Percentiles rank a stretch among this genome's conserved stretches.
Evolutionary conservation across 1,140 invertebrate genomes (phyloP).

Genomic region (Pseudomyrmex pallidus): DNA sequence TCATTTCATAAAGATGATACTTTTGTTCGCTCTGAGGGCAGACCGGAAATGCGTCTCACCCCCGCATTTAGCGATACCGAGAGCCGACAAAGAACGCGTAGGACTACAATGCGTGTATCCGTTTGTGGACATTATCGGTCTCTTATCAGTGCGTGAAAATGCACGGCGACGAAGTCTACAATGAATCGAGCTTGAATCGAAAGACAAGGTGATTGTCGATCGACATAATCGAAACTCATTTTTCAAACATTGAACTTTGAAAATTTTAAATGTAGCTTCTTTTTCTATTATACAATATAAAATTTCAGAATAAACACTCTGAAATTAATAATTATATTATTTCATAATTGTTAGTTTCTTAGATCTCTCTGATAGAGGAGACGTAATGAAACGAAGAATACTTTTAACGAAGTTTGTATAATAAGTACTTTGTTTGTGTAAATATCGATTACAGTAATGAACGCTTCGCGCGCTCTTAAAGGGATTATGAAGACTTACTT

Average conservation of each 20-base stretch:
- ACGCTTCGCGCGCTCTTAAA: background rate
- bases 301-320: background rate
- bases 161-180: conserved; percentile 55
- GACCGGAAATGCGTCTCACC: conserved; percentile 67
- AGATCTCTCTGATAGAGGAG: background rate
- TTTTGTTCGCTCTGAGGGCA: background rate
- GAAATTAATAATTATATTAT: no score
- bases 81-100: conserved; percentile 67
- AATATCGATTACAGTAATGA: conserved; percentile 31
- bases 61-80: conserved; percentile 69
- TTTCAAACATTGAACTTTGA: background rate
- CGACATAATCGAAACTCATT: background rate
- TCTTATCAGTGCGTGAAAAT: conserved; percentile 67
- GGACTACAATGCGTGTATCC: conserved; percentile 70
- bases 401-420: conserved; percentile 14
- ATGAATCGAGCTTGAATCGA: conserved; percentile 45
- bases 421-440: background rate
- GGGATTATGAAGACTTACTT: conserved; percentile 22
- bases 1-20: conserved; percentile 24
- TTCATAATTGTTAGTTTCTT: conserved; percentile 18
- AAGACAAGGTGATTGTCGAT: conserved; percentile 30
- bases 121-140: conserved; percentile 63
- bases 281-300: no score
- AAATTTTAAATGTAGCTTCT: conserved; percentile 3
- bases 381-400: conserved; percentile 15